A percentile compares a stretch with the other conserved stretches of the same genome.
These are phyloP conservation scores for Scylla paramamosain DNA, from an alignment of 1,140 invertebrate genomes.

Conservation along the genomic window DNA sequence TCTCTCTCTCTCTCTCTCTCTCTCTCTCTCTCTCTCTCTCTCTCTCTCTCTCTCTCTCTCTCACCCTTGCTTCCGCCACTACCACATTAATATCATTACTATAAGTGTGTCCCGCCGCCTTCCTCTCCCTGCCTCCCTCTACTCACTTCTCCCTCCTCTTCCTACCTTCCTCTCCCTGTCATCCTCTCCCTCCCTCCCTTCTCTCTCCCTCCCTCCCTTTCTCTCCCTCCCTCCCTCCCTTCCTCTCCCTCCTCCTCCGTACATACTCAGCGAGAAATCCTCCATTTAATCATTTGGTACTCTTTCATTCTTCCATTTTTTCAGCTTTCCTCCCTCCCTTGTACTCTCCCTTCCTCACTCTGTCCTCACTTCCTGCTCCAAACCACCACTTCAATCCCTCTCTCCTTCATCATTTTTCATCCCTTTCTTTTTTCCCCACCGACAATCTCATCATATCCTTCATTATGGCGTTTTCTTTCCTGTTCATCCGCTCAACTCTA, in stretches of 20 bases:
- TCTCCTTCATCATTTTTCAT: not conserved
- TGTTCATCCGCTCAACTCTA: not conserved
- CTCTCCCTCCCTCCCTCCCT: not conserved
- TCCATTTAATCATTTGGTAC: not conserved
- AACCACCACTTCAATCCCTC: not conserved
- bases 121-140: not conserved
- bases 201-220: not conserved
- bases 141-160: not conserved
- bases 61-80: not conserved
- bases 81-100: not conserved
- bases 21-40: slow-evolving; percentile 23
- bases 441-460: too few species aligned
- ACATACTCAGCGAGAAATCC: not conserved
- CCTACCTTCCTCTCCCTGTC: not conserved
- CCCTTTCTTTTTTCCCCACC: not conserved
- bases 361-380: not conserved
- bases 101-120: not conserved
- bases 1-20: not conserved
- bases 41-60: not conserved
- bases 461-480: not conserved
- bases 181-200: not conserved
- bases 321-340: not conserved
- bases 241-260: not conserved
- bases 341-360: not conserved
- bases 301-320: not conserved